phyloP scores from a whole-genome alignment of 1,140 invertebrate species.

The Coenobita brevimanus region DNA sequence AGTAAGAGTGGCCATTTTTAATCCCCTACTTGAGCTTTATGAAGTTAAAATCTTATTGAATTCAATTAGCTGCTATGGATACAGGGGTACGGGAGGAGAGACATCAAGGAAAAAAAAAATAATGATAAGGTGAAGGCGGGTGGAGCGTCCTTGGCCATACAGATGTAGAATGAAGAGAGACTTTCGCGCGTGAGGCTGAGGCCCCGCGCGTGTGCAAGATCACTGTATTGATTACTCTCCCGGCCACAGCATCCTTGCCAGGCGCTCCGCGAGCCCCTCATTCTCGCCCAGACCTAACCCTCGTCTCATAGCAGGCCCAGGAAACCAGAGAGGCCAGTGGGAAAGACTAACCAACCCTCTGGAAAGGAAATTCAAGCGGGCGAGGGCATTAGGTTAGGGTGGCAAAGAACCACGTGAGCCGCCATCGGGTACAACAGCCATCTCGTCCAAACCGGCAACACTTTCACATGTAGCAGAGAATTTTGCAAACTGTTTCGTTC shows the following conservation, averaged over 20 bases:
- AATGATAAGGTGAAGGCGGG: neutral
- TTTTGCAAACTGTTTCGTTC: constrained; percentile 48
- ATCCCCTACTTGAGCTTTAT: neutral
- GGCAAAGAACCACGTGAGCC: neutral
- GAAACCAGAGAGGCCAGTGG: too few relatives aligned
- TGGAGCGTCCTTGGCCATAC: constrained; percentile 33
- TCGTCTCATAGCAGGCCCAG: neutral
- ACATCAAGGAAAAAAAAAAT: neutral
- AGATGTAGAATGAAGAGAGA: constrained; percentile 39
- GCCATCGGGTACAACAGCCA: neutral
- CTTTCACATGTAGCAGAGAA: constrained; percentile 4
- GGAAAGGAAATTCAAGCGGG: too few relatives aligned
- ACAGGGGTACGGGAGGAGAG: neutral
- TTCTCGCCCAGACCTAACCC: neutral
- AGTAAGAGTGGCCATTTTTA: too few relatives aligned
- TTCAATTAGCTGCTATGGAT: too few relatives aligned
- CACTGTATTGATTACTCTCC: constrained; percentile 43
- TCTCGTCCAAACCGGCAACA: neutral
- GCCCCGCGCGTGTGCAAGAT: constrained; percentile 45
- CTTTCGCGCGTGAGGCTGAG: constrained; percentile 19
- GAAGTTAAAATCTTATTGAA: too few relatives aligned
- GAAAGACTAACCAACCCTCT: too few relatives aligned
- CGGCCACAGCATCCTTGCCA: constrained; percentile 53
- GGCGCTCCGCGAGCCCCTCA: neutral
- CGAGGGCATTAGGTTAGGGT: too few relatives aligned